Base-by-base conservation (phyloP, 1,140 invertebrate species). In the Antheraea mylitta region DNA sequence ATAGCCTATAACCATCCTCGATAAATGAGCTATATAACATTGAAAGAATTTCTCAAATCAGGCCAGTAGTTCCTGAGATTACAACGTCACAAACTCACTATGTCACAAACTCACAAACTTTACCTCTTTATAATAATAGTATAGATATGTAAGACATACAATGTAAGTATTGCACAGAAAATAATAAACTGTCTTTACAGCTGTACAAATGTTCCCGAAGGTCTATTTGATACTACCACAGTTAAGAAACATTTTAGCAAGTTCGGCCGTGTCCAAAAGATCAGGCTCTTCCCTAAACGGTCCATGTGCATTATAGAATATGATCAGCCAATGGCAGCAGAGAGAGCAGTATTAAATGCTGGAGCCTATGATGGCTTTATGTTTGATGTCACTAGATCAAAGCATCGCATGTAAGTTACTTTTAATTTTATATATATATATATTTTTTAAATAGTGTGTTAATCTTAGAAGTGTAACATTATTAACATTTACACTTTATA, bases 181-280 rank as follows among this genome's bases (percentile, higher is more conserved):
- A 30, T 30, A 30, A 30, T 42, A 42, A 42, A 42, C 11, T 7
- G 1, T 11, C 11, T 62, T 85, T 82, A 16, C 68, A 95, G 94
- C 62, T 96, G 95, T 75, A 86, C 91, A 10, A 91, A 95, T 76
- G 95, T 96, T 36, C 95, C 95, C 1, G 93, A 94, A 67, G 77
- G 89, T 6, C 90, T 96, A 58, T 93, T 96, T n/a, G 86, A 94
- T 73, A 93, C 94, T 76, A 81, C 85, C 65, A 81, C 93, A 61
- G 95, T 95, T 3, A 95, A 94, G 70, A 91, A 93, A 64, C 94
- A 96, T 78, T 96, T 96, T 68, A 86, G 91, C 9, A 93, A 94
- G 68, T 96, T 94, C 83, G 96, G 96, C 0, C 91, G 85, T 48
- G 92, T 95, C 16, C 85, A 92, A 2, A 94, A 93, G 70, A 94